phyloP scores from a whole-genome alignment of 1,140 invertebrate species.

The Drosophila rhopaloa region DNA sequence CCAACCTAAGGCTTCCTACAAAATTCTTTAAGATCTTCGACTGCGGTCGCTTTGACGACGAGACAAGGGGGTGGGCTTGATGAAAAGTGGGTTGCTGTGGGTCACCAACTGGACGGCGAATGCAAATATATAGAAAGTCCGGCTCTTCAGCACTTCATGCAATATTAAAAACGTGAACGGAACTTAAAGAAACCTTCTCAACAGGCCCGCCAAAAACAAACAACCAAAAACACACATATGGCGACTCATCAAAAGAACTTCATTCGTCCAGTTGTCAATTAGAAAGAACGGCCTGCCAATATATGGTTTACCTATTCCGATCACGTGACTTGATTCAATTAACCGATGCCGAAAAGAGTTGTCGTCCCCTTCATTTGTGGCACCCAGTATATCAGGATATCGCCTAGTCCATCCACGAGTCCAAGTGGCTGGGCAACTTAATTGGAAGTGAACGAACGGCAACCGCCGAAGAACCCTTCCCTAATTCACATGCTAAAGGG shows the following conservation, averaged over 20 bases:
- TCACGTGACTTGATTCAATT: conserved; percentile 85
- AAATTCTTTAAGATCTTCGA: conserved; percentile 84
- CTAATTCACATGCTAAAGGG: conserved; percentile 74
- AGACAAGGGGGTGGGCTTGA: conserved; percentile 1
- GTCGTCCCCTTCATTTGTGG: conserved; percentile 17
- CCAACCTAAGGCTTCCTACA: conserved; percentile 46
- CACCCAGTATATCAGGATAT: neutral
- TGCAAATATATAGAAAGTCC: conserved; percentile 61
- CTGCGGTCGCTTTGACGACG: conserved; percentile 82
- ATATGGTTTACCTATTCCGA: conserved; percentile 77
- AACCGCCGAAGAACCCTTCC: conserved; percentile 12
- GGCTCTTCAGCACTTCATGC: conserved; percentile 57
- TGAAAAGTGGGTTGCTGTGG: conserved; percentile 13
- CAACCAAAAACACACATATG: conserved; percentile 16
- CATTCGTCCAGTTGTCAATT: conserved; percentile 55
- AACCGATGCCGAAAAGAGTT: conserved; percentile 71
- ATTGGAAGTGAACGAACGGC: conserved; percentile 51
- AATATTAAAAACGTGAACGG: conserved; percentile 69
- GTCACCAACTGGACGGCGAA: conserved; percentile 31
- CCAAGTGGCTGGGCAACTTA: conserved; percentile 50
- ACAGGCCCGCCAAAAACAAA: conserved; percentile 16
- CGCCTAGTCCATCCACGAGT: neutral
- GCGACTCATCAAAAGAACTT: conserved; percentile 44
- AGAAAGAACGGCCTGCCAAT: conserved; percentile 29
- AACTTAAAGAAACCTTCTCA: conserved; percentile 38